A percentile compares a stretch with the other conserved stretches of the same genome.
These are phyloP conservation scores for Laspeyria flexula DNA, from an alignment of 2,888 invertebrate species.

Conservation along the genomic window DNA sequence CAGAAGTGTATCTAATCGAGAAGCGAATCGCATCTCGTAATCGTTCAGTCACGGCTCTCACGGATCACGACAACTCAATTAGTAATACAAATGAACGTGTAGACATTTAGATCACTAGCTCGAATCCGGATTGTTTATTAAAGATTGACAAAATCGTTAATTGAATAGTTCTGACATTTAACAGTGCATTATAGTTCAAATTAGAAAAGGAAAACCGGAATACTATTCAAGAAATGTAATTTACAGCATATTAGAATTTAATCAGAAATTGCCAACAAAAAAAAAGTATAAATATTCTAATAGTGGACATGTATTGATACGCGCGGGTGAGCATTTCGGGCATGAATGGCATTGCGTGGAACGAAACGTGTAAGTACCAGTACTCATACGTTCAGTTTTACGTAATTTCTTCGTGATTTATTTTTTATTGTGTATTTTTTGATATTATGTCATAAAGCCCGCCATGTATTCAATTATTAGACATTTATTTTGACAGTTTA, in stretches of 20 bases:
- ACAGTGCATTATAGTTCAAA: too few relatives aligned
- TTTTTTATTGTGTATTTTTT: slow-evolving; percentile 16
- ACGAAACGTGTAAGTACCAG: slow-evolving; percentile 46
- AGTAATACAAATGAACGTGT: too few relatives aligned
- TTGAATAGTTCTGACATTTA: too few relatives aligned
- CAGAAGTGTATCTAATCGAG: background rate
- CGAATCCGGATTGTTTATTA: too few relatives aligned
- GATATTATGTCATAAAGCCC: slow-evolving; percentile 3
- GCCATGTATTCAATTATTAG: background rate
- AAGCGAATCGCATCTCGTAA: background rate
- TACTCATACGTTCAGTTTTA: slow-evolving; percentile 47
- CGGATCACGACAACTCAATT: background rate
- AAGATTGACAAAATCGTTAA: too few relatives aligned
- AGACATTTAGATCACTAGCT: too few relatives aligned
- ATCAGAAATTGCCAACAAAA: too few relatives aligned
- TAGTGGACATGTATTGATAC: slow-evolving; percentile 37
- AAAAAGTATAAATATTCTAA: background rate
- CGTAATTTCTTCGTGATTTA: slow-evolving; percentile 41
- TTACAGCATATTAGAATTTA: too few relatives aligned
- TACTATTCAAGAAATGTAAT: too few relatives aligned
- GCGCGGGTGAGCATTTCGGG: slow-evolving; percentile 51
- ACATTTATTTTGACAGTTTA: slow-evolving; percentile 2
- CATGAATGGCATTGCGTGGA: slow-evolving; percentile 49
- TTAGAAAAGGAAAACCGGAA: too few relatives aligned
- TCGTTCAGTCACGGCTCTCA: background rate